phyloP scores from a whole-genome alignment of 2,113 vertebrate genomes.

The Ploceus nigricollis region DNA sequence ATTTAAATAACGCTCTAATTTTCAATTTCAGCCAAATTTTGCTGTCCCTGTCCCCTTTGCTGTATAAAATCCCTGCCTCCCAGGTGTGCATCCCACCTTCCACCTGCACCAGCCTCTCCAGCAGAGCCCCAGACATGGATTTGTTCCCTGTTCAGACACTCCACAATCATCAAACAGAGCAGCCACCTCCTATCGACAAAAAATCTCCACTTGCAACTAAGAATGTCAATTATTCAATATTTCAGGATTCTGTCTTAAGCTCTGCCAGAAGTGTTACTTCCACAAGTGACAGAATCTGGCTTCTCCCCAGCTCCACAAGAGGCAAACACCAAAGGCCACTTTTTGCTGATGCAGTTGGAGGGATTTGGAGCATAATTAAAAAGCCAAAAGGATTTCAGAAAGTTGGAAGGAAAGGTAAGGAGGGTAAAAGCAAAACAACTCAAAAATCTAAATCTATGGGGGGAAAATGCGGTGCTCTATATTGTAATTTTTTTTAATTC shows the following conservation, averaged over 20 bases:
- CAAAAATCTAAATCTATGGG: background rate
- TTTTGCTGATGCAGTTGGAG: background rate
- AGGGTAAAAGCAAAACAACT: background rate
- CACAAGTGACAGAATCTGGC: slow-evolving; percentile 4
- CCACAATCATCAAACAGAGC: background rate
- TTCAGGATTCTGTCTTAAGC: background rate
- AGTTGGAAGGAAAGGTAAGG: background rate
- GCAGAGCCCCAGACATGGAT: background rate
- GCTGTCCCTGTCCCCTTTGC: background rate
- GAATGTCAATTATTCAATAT: slow-evolving; percentile 13
- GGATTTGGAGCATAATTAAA: background rate
- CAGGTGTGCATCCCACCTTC: background rate
- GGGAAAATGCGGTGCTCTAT: background rate
- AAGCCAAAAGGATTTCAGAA: background rate
- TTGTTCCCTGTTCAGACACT: background rate
- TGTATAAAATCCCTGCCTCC: background rate
- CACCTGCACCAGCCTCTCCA: background rate
- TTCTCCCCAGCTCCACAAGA: background rate
- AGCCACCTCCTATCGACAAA: background rate
- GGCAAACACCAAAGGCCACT: background rate
- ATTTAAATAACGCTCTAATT: background rate
- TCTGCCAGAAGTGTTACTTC: background rate
- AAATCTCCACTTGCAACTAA: background rate
- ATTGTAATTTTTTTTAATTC: background rate
- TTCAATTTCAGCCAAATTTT: background rate